These are phyloP conservation scores for Heliothis subflexa DNA, from an alignment of 1,140 invertebrate species.

Conservation along the genomic window DNA sequence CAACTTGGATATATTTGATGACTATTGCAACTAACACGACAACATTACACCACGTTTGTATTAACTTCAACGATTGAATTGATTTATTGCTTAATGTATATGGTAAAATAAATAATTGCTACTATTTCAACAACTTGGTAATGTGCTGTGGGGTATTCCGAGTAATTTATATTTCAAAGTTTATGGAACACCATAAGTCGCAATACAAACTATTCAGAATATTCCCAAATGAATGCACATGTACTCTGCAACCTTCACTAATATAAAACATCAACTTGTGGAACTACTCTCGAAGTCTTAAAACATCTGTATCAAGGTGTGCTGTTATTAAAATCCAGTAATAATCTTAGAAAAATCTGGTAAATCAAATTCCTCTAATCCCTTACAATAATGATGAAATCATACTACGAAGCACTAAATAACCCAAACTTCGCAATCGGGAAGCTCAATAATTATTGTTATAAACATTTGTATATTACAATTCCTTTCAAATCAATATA, in stretches of 20 bases:
- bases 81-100: conserved; percentile 25
- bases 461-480: conserved; percentile 55
- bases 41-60: conserved; percentile 1
- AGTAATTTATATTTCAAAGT: not conserved
- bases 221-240: not conserved
- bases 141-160: conserved; percentile 17
- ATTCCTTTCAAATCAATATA: conserved; percentile 44
- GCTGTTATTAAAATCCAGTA: conserved; percentile 34
- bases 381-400: conserved; percentile 55
- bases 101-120: conserved; percentile 39
- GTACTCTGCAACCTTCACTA: conserved; percentile 15
- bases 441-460: conserved; percentile 56
- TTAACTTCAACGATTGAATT: conserved; percentile 19
- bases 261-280: conserved; percentile 10
- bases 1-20: conserved; percentile 22
- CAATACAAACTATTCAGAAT: not conserved
- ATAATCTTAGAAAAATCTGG: conserved; percentile 40
- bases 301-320: conserved; percentile 57
- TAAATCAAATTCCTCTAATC: conserved; percentile 40
- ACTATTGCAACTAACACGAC: conserved; percentile 1
- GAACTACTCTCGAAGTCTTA: conserved; percentile 1
- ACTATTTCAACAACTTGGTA: conserved; percentile 45
- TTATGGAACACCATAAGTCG: not conserved
- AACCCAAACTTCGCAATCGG: conserved; percentile 54
- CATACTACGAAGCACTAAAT: conserved; percentile 61